Evolutionary conservation across 1,140 invertebrate species (phyloP), one percentile per base, ranked within the genome.

Genomic region (Brachionus plicatilis): DNA sequence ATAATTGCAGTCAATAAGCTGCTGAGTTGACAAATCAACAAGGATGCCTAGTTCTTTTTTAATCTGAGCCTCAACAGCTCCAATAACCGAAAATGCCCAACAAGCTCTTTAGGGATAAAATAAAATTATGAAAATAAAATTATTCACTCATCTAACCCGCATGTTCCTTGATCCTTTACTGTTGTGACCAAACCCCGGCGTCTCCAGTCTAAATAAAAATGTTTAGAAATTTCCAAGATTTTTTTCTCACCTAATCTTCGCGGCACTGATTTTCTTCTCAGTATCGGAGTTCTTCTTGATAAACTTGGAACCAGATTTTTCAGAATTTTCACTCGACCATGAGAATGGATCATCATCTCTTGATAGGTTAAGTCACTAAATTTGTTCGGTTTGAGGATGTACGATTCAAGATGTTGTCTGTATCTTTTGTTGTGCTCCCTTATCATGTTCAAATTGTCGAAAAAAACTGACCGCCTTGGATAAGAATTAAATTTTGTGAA

Each of bases 1-100:
- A 17, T 29, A 14, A 3, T 86, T 87, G 78, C 88, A 89, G 76
- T 89, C 88, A 27, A 88, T 85, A 3, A 88, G 80, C 50, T 88
- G 85, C 84, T 88, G 87, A 76, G 88, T 87, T 83, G 86, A 86
- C 1, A 89, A 85, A 33, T 85, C 86, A 2, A 87, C 50, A 3
- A 89, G 78, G 11, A 85, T 85, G 20, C 85, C 83, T 12, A 85
- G 85, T 27, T 87, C 86, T 33, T 84, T 80, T 84, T 86, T 86
- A 47, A 85, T 65, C 68, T 87, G 87, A 37, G 87, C 87, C 85
- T 88, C 87, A 27, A 88, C 60, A 47, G 86, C 50, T 50, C 88
- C 87, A 84, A 86, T 87, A 9, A 65, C 53, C 7, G 66, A 75
- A 47, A 84, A 84, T 17, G 83, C 68, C 83, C 83, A 84, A 65